Conservation (phyloP, 1,140 invertebrate genomes). For the Meloidogyne floridensis region DNA sequence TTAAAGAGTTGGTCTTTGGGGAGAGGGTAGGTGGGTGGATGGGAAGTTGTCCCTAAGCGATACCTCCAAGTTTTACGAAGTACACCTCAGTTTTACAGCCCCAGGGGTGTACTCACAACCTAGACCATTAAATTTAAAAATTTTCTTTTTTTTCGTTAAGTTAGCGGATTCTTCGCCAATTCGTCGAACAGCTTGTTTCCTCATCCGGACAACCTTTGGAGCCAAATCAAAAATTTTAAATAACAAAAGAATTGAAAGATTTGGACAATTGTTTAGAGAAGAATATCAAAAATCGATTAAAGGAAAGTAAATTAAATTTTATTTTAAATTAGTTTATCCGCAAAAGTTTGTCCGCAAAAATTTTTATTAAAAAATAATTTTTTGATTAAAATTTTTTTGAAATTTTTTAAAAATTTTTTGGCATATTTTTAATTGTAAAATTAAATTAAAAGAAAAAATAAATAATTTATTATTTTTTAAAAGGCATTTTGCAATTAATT, state of each 20-base stretch:
- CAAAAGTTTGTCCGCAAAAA: no score
- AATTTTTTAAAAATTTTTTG: no score
- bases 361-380: no score
- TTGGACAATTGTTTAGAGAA: not conserved
- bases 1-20: no score
- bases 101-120: no score
- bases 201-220: not conserved
- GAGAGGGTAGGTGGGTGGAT: no score
- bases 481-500: not conserved
- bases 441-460: no score
- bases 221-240: not conserved
- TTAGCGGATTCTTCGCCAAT: not conserved
- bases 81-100: no score
- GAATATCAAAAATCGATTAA: conserved; percentile 5
- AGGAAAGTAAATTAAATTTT: not conserved
- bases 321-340: not conserved
- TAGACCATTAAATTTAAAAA: not conserved
- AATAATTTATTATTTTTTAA: not conserved
- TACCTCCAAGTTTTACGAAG: no score
- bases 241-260: not conserved
- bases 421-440: no score
- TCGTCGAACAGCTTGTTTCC: not conserved
- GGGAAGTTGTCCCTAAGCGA: no score
- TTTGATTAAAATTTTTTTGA: no score
- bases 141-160: not conserved